Evolutionary conservation across 2,888 invertebrate species (phyloP), one percentile per base, ranked within the genome.

Genomic region (Lissocephala sabroskyi): DNA sequence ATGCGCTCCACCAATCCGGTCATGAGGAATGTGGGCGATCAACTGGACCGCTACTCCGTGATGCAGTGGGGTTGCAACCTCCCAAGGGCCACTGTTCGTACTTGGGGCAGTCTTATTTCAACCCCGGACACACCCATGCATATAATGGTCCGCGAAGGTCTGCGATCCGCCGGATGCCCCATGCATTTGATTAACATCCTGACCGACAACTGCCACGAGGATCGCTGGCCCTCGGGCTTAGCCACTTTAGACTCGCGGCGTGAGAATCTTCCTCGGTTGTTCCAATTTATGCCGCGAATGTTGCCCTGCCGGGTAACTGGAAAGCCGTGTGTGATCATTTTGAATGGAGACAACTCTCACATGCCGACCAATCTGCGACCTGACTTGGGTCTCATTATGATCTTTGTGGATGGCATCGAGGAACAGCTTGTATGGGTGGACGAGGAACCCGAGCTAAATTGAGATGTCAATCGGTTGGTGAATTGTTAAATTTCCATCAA

Each of bases 41-140:
- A 70, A 13, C 52, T 74, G 6, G 74, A 68, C 19, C 62, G 64
- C 17, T 66, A 44, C 29, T 50, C 66, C 1, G 45, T 74, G 9
- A 62, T 64, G 62, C 49, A 66, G 32, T 68, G 68, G 68, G 57
- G 64, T 1, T 44, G 43, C 3, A 40, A 35, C 0, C 50, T 66
- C 14, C 54, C 59, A 0, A n/a, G 56, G 14, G 59, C 52, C 19
- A 26, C 33, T 5, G 57, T 68, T 0, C 62, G 50, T n/a, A 56
- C 29, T 1, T 68, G 68, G 68, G 74, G 74, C 40, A 66, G 60
- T 10, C 49, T 74, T 1, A 56, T 68, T 43, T 66, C 68, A 4
- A 70, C 74, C 1, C 68, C 68, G n/a, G 70, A 68, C 35, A 13
- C 26, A 0, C 19, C 52, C 9, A 59, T 74, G 66, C 56, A 59